Base-by-base conservation (phyloP, 2,797 vertebrate genomes). In the Acridotheres tristis region DNA sequence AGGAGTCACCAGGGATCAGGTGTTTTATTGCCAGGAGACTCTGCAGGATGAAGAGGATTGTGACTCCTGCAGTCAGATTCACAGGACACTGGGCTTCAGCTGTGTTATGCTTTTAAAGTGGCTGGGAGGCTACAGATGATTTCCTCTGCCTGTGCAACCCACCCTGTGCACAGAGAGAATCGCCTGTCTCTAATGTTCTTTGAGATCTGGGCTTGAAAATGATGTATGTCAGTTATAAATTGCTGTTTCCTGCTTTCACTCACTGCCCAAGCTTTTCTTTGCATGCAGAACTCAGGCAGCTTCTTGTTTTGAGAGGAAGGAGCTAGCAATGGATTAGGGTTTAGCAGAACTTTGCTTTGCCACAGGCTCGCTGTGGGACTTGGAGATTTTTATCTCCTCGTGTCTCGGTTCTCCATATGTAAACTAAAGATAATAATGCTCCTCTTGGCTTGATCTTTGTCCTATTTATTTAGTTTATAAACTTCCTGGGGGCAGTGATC, bases 361-460 rank as follows among this genome's bases (percentile, higher is more conserved):
- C 81, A 89, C 47, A 85, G 82, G 73, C 87, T 94, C 0, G 0
- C 77, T 92, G 67, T 73, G 59, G 54, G 86, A 77, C 66, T 72
- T 55, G 3, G 72, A 88, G 82, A 68, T 89, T 78, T 94, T 75
- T 77, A n/a, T 85, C 38, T 68, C 55, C 55, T 54, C 48, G 11
- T 58, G 45, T 73, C 88, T 85, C 1, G 0, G 21, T 65, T 89
- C 74, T 73, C 90, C 36, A 34, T 93, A 84, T 93, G 74, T 69
- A 95, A 95, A 93, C 71, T 63, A 16, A 75, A 90, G 93, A 87
- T 95, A 88, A 76, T 88, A 89, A 79, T 59, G n/a, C 67, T 95
- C 55, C 45, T 84, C 63, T 91, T 95, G 83, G 61, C 80, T 93
- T 88, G 77, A 81, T 87, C 86, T 95, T 85, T 93, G 86, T 76